Evolutionary conservation across 1,140 invertebrate species (phyloP), one percentile per base, ranked within the genome.

Genomic region (Charaxes varanes): DNA sequence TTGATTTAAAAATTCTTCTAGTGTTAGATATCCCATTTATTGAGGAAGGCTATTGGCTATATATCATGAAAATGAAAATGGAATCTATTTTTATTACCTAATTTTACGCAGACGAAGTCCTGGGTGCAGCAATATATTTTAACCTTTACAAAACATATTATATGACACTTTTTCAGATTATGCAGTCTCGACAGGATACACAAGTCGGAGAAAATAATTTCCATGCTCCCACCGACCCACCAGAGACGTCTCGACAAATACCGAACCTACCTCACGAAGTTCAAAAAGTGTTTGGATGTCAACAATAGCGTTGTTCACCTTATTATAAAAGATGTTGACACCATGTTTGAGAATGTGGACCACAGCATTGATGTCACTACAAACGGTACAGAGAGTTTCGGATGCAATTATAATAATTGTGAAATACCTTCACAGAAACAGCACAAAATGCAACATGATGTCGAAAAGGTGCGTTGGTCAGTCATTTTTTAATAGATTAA

Each of bases 221-320:
- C 89, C 3, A 88, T 87, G n/a, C 76, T 97, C 13, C 91, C 94
- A 6, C 35, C 80, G 16, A 87, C 87, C 14, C 95, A 98, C 72
- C 92, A 94, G 66, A 83, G 88, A 31, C 85, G 94, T 45, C 79
- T 98, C 0, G 77, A 85, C 6, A 90, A 91, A 37, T 98, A 97
- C 68, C 86, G 86, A 22, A 85, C 90, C 3, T 93, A 96, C 72
- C 78, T 98, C 30, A 83, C 89, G 18, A 87, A 88, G 24, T 87
- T 97, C 4, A 89, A 90, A 62, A 84, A 86, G 22, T 95, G 94
- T 62, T 90, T 98, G 13, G 93, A 95, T 26, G 89, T 91, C 34
- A 98, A 98, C 79, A 90, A 93, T 55, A 85, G 89, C 27, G 89
- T 98, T 11, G 94, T 98, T 5, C 90, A 92, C 38, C 77, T 93